Conservation (phyloP, 2,888 invertebrate genomes). For the Xiphydria camelus region DNA sequence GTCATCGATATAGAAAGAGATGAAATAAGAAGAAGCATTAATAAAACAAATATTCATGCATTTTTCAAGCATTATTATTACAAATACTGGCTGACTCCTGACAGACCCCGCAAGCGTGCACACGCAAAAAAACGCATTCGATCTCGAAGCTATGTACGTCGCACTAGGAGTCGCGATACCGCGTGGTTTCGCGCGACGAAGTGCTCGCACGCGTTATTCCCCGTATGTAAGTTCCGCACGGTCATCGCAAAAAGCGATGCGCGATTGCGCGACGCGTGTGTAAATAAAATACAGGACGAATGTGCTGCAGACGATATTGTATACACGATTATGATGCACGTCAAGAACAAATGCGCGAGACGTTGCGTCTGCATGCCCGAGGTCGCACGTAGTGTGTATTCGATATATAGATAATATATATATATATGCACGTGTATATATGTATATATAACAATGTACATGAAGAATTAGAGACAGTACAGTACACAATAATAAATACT, state of each 20-base stretch:
- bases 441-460: constrained; percentile 46
- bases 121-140: constrained; percentile 57
- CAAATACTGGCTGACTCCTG: constrained; percentile 71
- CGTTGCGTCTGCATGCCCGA: constrained; percentile 53
- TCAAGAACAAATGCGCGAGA: constrained; percentile 35
- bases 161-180: too few species aligned
- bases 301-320: constrained; percentile 9
- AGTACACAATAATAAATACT: constrained; percentile 55
- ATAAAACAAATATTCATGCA: constrained; percentile 86
- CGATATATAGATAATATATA: constrained; percentile 41
- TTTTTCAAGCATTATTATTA: constrained; percentile 86
- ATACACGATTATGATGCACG: constrained; percentile 4
- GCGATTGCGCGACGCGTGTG: too few species aligned
- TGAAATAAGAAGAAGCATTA: constrained; percentile 61
- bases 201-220: too few species aligned
- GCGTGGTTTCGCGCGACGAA: too few species aligned
- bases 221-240: too few species aligned
- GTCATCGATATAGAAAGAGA: constrained; percentile 44
- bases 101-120: constrained; percentile 58
- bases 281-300: too few species aligned
- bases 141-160: too few species aligned
- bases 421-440: constrained; percentile 33
- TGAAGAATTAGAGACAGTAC: constrained; percentile 52
- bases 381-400: constrained; percentile 50
- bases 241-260: too few species aligned